Evolutionary conservation across 2,113 vertebrate species (phyloP), one percentile per base, ranked within the genome.

Genomic region (Scortum barcoo): DNA sequence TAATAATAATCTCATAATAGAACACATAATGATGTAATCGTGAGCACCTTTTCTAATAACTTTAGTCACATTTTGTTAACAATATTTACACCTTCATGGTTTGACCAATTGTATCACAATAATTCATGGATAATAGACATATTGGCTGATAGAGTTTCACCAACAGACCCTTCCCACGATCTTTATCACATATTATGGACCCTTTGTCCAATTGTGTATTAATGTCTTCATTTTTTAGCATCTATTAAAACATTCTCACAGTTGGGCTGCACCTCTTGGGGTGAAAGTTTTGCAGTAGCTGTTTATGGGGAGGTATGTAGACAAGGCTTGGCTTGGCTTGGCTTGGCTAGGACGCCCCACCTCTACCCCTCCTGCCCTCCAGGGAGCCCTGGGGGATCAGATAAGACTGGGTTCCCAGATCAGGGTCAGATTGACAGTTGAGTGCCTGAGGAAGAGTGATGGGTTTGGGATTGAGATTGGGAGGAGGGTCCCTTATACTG

Each of bases 401-500:
- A 95, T 95, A 95, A 95, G 86, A 75, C 57, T 4, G 13, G 81
- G 83, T 93, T 95, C 95, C 93, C 95, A 95, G 85, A 95, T 93
- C 91, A 77, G 72, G 84, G 78, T 89, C 80, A 85, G 90, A 95
- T 92, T 94, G 92, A 94, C 93, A 94, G 87, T 89, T 94, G 89
- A 91, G 87, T 90, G 93, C 84, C 88, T 74, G 62, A 89, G 86
- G 90, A 93, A 93, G 94, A 95, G 77, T 93, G 94, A 95, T 95
- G 93, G 92, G 94, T 90, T 94, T 94, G 92, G 90, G 89, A 87
- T 87, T 88, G 84, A 48, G 83, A 91, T 84, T 86, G 72, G 85
- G 70, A 85, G 87, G 84, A 80, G 87, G 86, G 60, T 86, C 88
- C 56, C 70, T 86, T 79, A 62, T 54, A 72, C 71, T 68, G 3